Evolutionary conservation across 2,113 vertebrate species (phyloP).

Genomic region (Herpailurus yagouaroundi): DNA sequence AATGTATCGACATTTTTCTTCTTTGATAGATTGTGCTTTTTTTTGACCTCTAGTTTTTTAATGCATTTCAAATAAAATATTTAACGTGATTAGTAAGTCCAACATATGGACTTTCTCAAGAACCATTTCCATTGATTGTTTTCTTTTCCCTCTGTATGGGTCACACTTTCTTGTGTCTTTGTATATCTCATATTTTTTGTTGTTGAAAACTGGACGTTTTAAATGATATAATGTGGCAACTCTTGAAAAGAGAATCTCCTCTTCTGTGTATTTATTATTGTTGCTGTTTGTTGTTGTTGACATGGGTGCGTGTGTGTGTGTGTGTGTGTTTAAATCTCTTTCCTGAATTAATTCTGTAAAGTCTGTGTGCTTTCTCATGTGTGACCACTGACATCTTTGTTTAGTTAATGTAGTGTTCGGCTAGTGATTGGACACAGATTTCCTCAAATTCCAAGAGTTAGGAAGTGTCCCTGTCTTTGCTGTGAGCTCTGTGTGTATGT

Average conservation of each 20-base stretch:
- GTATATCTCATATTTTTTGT: not conserved
- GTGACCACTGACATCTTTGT: not conserved
- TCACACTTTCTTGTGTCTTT: not conserved
- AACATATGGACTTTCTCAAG: not conserved
- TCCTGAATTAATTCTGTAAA: not conserved
- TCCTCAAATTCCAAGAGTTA: not conserved
- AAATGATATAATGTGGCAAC: not conserved
- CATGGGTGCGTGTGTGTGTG: not conserved
- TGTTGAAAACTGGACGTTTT: not conserved
- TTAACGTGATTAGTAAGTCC: not conserved
- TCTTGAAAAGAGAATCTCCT: not conserved
- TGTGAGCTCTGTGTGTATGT: not conserved
- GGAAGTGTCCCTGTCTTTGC: not conserved
- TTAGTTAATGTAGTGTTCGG: not conserved
- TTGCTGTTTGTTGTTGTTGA: not conserved
- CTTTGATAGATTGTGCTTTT: not conserved
- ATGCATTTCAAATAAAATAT: not conserved
- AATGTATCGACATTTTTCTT: not conserved
- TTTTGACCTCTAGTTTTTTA: not conserved
- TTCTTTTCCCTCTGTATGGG: not conserved
- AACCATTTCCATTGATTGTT: not conserved
- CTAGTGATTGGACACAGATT: not conserved
- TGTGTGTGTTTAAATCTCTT: not conserved
- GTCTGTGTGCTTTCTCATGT: not conserved
- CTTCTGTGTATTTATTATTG: not conserved